Base-by-base conservation (phyloP, 2,888 invertebrate species). In the Coremacera marginata region DNA sequence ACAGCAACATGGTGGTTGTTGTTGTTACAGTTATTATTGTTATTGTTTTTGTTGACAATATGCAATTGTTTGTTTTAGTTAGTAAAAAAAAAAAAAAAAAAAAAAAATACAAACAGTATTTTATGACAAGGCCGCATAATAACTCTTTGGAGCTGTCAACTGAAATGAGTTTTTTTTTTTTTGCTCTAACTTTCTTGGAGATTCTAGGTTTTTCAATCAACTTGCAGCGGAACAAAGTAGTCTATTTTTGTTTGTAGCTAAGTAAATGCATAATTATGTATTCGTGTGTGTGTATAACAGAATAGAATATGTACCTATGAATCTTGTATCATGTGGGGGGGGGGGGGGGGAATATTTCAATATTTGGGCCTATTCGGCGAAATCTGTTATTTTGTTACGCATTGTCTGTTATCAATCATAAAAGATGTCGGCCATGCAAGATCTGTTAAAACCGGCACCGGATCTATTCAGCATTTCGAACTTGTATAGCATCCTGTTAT, bases 71-170 rank as follows among this genome's bases (percentile, higher is more conserved):
- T 79, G 78, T 81, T 79, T 77, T 77, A 74, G 70, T 77, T 77
- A 79, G 84, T 83, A 84, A 84, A 81, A 84, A 85, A 25, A 16
- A 60, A 0, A 82, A 83, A 83, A 14, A 81, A n/a, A 83, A 84
- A 84, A 81, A 84, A 85, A 25, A 16, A 60, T 4, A 82, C 84
- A 83, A 14, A 81, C 75, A 83, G 83, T 85, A 82, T 84, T 84
- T 81, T 83, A 79, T 79, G 78, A 81, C 82, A 80, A 55, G 79
- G 25, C 27, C 9, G 22, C 37, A 71, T 71, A 57, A 72, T 44
- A 60, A 71, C 60, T 73, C 72, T 62, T 63, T 71, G 62, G 22
- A 72, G 1, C 80, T 80, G 82, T 77, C 77, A 78, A 78, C 74
- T 34, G 71, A 76, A 76, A 76, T 70, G 75, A 70, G 75, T 76